Base-by-base conservation (phyloP, 2,888 invertebrate species). In the Torymus texanus region DNA sequence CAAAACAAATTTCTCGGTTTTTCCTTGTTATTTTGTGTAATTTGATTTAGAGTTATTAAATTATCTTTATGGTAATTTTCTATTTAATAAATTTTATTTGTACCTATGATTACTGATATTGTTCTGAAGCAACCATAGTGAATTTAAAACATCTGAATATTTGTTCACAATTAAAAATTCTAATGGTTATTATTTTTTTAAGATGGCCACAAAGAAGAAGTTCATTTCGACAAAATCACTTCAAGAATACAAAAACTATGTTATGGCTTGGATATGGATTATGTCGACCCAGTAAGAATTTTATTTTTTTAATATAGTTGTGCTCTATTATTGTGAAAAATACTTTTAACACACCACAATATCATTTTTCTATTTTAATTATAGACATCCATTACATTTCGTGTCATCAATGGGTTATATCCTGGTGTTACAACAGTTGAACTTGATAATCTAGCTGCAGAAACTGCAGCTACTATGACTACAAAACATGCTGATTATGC, bases 391-490 rank as follows among this genome's bases (percentile, higher is more conserved):
- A 96, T 97, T 81, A 97, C 97, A 0, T 91, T 96, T 83, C 97
- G 97, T 91, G 98, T 99, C 0, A 97, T 99, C 84, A 96, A 92
- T 91, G 99, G 99, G 0, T 92, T 99, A 59, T 99, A 98, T 90
- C 94, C 96, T 81, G 99, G 99, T 14, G 98, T 99, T 1, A 97
- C 97, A 10, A 99, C 99, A 0, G 95, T 97, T 18, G 98, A 99
- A 89, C 91, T 99, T 85, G 99, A 99, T 91, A 99, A 98, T 89
- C 92, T 99, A 82, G 99, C 99, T 65, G 99, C 99, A 0, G 99
- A 99, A 91, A 99, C 97, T 59, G 97, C 99, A n/a, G 99, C 99
- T 13, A 97, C 97, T 51, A 96, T 98, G 95, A 98, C 99, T 0
- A 97, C 97, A 2, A 95, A 96, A 87, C 99, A 99, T 91, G 97